Evolutionary conservation across 2,888 invertebrate genomes (phyloP).

Genomic region (Alcis repandata): DNA sequence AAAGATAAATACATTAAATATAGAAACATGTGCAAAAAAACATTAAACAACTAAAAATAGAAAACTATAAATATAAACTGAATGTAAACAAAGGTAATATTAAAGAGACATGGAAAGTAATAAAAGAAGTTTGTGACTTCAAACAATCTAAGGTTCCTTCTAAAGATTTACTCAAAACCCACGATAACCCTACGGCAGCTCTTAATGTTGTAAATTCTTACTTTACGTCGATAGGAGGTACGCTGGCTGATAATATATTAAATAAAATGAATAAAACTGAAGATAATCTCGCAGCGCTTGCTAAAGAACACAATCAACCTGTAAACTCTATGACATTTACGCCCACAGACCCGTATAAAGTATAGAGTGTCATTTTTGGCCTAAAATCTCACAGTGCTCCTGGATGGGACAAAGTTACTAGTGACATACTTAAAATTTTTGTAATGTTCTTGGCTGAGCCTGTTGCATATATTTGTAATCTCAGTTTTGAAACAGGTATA

Average conservation of each 20-base stretch:
- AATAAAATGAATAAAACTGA: background rate
- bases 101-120: background rate
- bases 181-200: background rate
- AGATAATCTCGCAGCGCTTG: background rate
- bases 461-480: background rate
- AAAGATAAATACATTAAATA: background rate
- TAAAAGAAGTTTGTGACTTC: constrained; percentile 2
- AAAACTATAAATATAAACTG: background rate
- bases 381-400: background rate
- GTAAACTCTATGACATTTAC: background rate
- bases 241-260: background rate
- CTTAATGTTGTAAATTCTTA: background rate
- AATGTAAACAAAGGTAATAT: background rate
- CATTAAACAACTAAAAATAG: background rate
- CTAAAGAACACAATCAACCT: background rate
- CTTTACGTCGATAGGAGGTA: background rate
- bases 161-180: background rate
- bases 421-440: background rate
- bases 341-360: background rate
- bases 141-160: background rate
- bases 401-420: background rate
- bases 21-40: constrained; percentile 4
- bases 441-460: background rate
- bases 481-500: background rate
- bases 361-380: background rate